These are phyloP conservation scores for Azorinus chamasolen DNA, from an alignment of 2,888 invertebrate genomes.

Conservation along the genomic window DNA sequence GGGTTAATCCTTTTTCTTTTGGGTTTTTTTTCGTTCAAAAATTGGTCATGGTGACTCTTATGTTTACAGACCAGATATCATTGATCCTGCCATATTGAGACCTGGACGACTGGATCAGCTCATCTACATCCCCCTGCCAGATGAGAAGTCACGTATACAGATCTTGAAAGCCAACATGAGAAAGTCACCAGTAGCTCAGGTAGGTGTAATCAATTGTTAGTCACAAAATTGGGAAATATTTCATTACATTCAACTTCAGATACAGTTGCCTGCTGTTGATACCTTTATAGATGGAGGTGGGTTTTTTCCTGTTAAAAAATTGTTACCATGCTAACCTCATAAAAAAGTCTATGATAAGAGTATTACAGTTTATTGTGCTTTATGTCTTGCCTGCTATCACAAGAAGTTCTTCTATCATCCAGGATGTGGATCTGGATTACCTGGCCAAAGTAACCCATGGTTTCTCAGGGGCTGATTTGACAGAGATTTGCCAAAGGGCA, in stretches of 20 bases:
- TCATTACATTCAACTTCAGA: too few relatives aligned
- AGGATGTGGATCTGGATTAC: constrained; percentile 95
- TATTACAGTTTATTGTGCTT: too few relatives aligned
- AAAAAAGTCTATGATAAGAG: too few relatives aligned
- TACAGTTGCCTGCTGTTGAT: too few relatives aligned
- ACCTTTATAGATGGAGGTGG: too few relatives aligned
- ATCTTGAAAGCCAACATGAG: constrained; percentile 98
- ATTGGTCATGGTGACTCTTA: too few relatives aligned
- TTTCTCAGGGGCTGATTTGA: constrained; percentile 99
- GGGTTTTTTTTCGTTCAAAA: too few relatives aligned
- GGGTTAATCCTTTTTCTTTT: too few relatives aligned
- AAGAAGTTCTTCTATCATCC: constrained; percentile 10
- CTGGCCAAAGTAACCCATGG: constrained; percentile 92
- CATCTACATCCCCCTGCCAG: constrained; percentile 99
- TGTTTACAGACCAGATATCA: constrained; percentile 92
- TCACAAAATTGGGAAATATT: too few relatives aligned
- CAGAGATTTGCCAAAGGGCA: constrained; percentile 99
- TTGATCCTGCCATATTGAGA: constrained; percentile 99
- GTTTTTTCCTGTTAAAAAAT: too few relatives aligned
- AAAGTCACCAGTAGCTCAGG: constrained; percentile 97
- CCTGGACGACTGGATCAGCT: constrained; percentile 99
- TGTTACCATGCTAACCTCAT: too few relatives aligned
- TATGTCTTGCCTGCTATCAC: too few relatives aligned
- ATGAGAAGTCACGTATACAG: constrained; percentile 98
- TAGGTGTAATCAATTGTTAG: constrained; percentile 69